These are phyloP conservation scores for Acanthosepion lycidas DNA, from an alignment of 2,888 invertebrate species.

Conservation along the genomic window DNA sequence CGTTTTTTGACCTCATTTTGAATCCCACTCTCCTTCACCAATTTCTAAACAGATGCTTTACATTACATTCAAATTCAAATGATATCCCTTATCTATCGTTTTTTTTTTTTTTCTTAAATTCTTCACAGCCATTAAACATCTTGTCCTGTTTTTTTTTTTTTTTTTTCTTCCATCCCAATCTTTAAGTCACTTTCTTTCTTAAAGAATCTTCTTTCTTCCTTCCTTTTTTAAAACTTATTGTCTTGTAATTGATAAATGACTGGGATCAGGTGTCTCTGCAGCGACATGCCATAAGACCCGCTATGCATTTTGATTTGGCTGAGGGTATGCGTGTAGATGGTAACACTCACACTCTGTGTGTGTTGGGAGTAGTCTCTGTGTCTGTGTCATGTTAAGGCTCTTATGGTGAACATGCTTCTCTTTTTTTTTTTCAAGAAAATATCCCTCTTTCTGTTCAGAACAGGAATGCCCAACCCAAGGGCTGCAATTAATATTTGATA, in stretches of 20 bases:
- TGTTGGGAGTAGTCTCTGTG: not conserved
- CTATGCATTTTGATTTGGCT: not conserved
- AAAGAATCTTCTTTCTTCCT: not conserved
- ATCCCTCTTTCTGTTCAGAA: too few relatives aligned
- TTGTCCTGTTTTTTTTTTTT: not conserved
- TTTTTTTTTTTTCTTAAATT: not conserved
- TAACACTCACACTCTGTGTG: not conserved
- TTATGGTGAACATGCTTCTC: not conserved
- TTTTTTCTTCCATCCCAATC: not conserved
- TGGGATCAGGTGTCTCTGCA: not conserved
- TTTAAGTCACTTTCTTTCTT: not conserved
- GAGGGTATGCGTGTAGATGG: not conserved
- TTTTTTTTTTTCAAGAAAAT: not conserved
- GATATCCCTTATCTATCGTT: too few relatives aligned
- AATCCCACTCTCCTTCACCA: too few relatives aligned
- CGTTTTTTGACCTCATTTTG: too few relatives aligned
- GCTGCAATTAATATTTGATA: too few relatives aligned
- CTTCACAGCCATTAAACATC: not conserved
- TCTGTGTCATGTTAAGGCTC: not conserved
- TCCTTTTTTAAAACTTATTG: not conserved
- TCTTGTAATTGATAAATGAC: not conserved
- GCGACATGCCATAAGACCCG: not conserved
- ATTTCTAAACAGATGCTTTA: too few relatives aligned
- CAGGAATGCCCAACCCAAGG: too few relatives aligned
- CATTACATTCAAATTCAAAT: too few relatives aligned